Base-by-base conservation (phyloP, 2,888 invertebrate species). In the Vanessa cardui region DNA sequence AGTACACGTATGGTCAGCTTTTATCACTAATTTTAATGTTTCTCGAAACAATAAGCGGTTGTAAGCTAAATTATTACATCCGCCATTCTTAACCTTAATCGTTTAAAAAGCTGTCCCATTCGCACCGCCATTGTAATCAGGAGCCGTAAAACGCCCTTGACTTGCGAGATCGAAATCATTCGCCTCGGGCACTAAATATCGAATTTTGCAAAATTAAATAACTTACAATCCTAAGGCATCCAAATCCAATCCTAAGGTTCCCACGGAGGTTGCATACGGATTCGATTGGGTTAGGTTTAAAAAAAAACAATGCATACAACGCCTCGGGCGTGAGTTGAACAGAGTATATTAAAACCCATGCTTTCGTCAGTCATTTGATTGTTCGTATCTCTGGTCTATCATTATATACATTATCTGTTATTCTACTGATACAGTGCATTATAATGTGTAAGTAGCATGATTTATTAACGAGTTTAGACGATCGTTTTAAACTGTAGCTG, bases 311-410 rank as follows among this genome's bases (percentile, higher is more conserved):
- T 26, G 56, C 39, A 56, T 66, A 67, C 73, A 79, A 90, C 78
- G 91, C 92, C 88, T 80, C 82, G 70, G 85, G 91, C 89, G 78
- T 73, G 79, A 85, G 85, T 85, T 7, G 81, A 83, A 84, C 82
- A 78, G 78, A 77, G 62, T 62, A 76, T 74, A 79, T 79, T 77
- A 77, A 78, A 84, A 83, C 83, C 82, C 80, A 71, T 77, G 79
- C 84, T 87, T 87, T 85, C 84, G 78, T 88, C 86, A 87, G 82
- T 84, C 80, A 80, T 85, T 86, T 88, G 89, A 89, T 89, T 87
- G 83, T 83, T 76, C 80, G 83, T 78, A 71, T 74, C 77, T 79
- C 78, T 80, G 83, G 80, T 81, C 84, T 88, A 86, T 90, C 83
- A 90, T 90, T 90, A 90, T 73, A 75, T 80, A 72, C 83, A 87